These are phyloP conservation scores for Tenrec ecaudatus DNA, from an alignment of 2,113 vertebrate species.

Conservation along the genomic window DNA sequence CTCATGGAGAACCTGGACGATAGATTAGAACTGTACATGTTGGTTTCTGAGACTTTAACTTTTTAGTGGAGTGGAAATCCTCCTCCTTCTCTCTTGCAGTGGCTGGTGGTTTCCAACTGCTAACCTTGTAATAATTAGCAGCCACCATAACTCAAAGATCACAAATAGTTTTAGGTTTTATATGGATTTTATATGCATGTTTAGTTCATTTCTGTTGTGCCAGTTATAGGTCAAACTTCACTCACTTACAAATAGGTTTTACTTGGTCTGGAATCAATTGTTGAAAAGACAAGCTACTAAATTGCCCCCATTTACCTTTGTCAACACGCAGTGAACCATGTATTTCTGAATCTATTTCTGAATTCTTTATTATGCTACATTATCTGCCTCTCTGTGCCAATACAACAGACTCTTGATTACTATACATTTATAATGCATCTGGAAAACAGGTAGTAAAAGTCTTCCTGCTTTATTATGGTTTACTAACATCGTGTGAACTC, in stretches of 20 bases:
- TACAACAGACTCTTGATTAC: background rate
- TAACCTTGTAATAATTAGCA: too few relatives aligned
- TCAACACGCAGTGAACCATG: slow-evolving; percentile 11
- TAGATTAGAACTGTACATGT: too few relatives aligned
- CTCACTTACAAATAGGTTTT: background rate
- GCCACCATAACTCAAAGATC: too few relatives aligned
- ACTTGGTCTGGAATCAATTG: background rate
- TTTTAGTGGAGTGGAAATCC: too few relatives aligned
- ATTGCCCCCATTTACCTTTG: background rate
- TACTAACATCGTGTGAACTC: background rate
- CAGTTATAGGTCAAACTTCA: background rate
- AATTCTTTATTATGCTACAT: background rate
- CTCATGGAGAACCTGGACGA: too few relatives aligned
- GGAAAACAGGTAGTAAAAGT: background rate
- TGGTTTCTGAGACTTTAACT: too few relatives aligned
- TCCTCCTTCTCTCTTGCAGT: too few relatives aligned
- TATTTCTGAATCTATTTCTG: background rate
- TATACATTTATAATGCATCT: background rate
- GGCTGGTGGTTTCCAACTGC: too few relatives aligned
- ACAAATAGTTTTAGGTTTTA: background rate
- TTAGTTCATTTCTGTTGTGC: background rate
- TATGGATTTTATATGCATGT: background rate
- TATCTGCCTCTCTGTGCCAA: background rate
- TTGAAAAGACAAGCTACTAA: slow-evolving; percentile 6
- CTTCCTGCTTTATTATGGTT: slow-evolving; percentile 1